Base-by-base conservation (phyloP, 2,113 vertebrate genomes). In the Lanius ludovicianus region DNA sequence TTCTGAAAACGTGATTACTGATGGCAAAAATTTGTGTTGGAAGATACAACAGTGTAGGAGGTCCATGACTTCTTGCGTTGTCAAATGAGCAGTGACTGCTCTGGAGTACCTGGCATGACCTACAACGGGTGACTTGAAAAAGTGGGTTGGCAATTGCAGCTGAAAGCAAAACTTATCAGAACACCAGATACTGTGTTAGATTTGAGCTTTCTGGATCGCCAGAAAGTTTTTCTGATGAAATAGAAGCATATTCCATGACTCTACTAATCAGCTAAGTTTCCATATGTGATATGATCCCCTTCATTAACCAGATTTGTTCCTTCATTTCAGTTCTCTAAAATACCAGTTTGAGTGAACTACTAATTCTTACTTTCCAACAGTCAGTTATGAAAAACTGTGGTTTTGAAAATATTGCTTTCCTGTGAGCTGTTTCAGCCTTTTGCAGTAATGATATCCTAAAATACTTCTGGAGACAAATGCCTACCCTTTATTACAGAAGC, bases 251-350 rank as follows among this genome's bases (percentile, higher is more conserved):
- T 84, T 85, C 30, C 39, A 16, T 37, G 35, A 37, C 60, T 83
- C 37, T 64, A 30, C 68, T 86, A 50, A 80, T 83, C 87, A 93
- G 24, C 49, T 71, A 42, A 20, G 23, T 86, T 90, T 90, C 90
- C 80, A 60, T 84, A 77, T 78, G 76, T 91, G 90, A 74, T 77
- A 13, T 53, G 60, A 89, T 88, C 46, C 27, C 87, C 71, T 93
- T 85, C 81, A 76, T 94, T 91, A 90, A 69, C 35, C 60, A 85
- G 30, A 59, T 91, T 78, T 84, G 35, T 93, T 96, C 71, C 33
- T 83, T 91, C 56, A 6, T 80, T 71, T 91, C 50, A 44, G 33
- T 62, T 80, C 60, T 93, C 47, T 70, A 46, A 94, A 95, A 94
- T 80, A 60, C 7, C 56, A 86, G 27, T 47, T 92, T 74, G 84